Percentiles rank a stretch among this genome's conserved stretches.
phyloP scores from a whole-genome alignment of 2,797 vertebrate genomes.

The Xenopus petersii region DNA sequence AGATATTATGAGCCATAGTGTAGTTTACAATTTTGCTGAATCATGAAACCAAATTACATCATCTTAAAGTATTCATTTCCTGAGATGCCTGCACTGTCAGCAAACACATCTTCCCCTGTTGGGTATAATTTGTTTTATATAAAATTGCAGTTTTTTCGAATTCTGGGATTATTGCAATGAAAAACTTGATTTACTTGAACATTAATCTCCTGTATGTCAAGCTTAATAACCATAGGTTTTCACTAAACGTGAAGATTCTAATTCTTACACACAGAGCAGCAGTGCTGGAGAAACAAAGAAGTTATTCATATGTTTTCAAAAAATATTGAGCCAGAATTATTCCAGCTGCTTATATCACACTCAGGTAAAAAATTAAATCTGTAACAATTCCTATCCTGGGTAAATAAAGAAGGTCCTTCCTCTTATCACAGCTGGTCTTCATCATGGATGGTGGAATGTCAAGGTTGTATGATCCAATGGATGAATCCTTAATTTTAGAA shows the following conservation, averaged over 20 bases:
- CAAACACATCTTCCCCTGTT: slow-evolving; percentile 15
- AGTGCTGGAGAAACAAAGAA: too few species aligned
- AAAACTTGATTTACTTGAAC: slow-evolving; percentile 15
- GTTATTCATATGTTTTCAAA: too few species aligned
- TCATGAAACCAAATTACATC: slow-evolving; percentile 1
- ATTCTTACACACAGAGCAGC: not conserved
- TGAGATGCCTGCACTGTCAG: slow-evolving; percentile 16
- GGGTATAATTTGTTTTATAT: slow-evolving; percentile 32
- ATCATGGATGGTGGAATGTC: too few species aligned
- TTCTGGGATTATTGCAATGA: slow-evolving; percentile 30
- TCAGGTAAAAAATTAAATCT: too few species aligned
- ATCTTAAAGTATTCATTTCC: slow-evolving; percentile 24
- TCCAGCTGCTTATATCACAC: too few species aligned
- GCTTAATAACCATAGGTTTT: slow-evolving; percentile 26
- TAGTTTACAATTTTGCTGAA: not conserved
- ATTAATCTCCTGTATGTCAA: slow-evolving; percentile 29
- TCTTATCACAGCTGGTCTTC: too few species aligned
- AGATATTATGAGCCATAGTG: not conserved
- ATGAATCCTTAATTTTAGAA: too few species aligned
- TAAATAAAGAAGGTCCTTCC: too few species aligned
- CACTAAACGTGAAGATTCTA: slow-evolving; percentile 24
- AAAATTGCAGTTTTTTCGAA: slow-evolving; percentile 22
- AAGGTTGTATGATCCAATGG: too few species aligned
- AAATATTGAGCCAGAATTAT: too few species aligned
- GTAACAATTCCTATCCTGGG: too few species aligned